Conservation (phyloP, 2,888 invertebrate genomes). For the Tyria jacobaeae region DNA sequence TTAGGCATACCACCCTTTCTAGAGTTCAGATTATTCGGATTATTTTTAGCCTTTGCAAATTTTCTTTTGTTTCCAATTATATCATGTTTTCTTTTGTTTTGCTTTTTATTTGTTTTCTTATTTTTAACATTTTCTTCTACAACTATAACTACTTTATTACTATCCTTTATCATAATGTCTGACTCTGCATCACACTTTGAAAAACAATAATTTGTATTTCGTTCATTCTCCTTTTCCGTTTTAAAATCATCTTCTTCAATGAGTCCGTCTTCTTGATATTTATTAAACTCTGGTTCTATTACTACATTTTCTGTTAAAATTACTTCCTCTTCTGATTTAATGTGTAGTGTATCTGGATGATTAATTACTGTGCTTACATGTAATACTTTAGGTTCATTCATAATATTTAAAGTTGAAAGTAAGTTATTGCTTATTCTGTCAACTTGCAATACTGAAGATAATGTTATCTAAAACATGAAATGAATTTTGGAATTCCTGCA, state of each 20-base stretch:
- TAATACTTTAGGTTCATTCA: slow-evolving; percentile 25
- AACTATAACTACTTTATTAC: neutral
- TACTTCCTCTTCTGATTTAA: slow-evolving; percentile 5
- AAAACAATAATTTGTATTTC: neutral
- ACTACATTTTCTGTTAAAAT: neutral
- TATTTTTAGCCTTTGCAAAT: slow-evolving; percentile 3
- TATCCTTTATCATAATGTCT: neutral
- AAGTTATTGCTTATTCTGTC: slow-evolving; percentile 23
- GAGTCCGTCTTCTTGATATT: neutral
- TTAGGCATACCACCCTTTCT: slow-evolving; percentile 7
- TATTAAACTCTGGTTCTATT: slow-evolving; percentile 5
- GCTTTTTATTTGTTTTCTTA: slow-evolving; percentile 5
- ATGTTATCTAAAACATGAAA: slow-evolving; percentile 30
- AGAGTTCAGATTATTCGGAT: neutral
- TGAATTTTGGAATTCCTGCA: too few species aligned
- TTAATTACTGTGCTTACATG: slow-evolving; percentile 13
- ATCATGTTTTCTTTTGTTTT: slow-evolving; percentile 5
- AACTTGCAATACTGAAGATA: slow-evolving; percentile 29
- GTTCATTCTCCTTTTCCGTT: neutral
- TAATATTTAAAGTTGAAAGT: slow-evolving; percentile 23
- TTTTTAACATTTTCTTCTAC: slow-evolving; percentile 3
- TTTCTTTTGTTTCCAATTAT: slow-evolving; percentile 7
- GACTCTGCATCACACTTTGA: neutral
- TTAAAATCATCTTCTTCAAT: neutral
- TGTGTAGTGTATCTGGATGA: neutral